Evolutionary conservation across 2,113 vertebrate genomes (phyloP).

Genomic region (Tauraco erythrolophus): DNA sequence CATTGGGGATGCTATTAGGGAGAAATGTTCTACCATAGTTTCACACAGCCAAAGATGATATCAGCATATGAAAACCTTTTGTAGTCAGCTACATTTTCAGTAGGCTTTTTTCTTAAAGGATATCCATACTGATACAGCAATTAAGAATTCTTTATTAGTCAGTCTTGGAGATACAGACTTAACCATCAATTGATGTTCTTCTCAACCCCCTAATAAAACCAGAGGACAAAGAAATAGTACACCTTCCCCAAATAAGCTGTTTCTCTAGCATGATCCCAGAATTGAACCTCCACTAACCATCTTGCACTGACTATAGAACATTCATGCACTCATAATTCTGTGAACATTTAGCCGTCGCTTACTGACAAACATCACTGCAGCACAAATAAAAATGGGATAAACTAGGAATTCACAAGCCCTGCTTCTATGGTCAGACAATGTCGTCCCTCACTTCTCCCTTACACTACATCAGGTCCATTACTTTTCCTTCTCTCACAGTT

Average conservation of each 20-base stretch:
- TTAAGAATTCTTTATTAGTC: slow-evolving; percentile 13
- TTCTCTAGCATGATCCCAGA: neutral
- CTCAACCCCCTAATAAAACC: neutral
- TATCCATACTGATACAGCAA: neutral
- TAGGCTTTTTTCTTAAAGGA: slow-evolving; percentile 10
- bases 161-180: neutral
- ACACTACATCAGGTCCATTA: neutral
- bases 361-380: neutral
- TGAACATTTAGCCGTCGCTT: neutral
- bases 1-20: neutral
- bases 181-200: neutral
- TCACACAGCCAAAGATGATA: slow-evolving; percentile 35
- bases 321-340: neutral
- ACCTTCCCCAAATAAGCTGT: neutral
- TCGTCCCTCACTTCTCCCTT: neutral
- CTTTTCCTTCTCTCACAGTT: neutral
- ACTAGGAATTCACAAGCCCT: neutral
- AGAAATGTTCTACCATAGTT: neutral
- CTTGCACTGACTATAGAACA: neutral
- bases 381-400: neutral
- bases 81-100: slow-evolving; percentile 27
- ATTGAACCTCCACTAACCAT: neutral
- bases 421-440: neutral
- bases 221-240: neutral
- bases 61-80: slow-evolving; percentile 20